Percentiles rank a stretch among this genome's conserved stretches.
phyloP scores from a whole-genome alignment of 2,113 vertebrate genomes.

The Apteryx mantelli region DNA sequence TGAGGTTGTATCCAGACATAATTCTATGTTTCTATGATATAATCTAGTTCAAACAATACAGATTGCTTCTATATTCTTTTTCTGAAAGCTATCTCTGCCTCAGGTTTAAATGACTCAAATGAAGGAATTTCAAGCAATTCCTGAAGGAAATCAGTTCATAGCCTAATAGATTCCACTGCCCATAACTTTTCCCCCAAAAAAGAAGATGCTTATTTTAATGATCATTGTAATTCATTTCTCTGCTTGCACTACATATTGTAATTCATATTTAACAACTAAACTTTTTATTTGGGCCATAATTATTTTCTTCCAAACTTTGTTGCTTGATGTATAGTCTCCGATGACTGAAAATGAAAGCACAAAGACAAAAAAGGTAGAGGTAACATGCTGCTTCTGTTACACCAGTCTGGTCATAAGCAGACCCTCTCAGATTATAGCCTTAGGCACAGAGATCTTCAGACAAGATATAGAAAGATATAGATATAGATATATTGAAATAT shows the following conservation, averaged over 20 bases:
- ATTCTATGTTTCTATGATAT: not conserved
- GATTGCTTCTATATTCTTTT: not conserved
- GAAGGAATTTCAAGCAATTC: not conserved
- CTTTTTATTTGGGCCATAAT: not conserved
- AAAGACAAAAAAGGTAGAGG: not conserved
- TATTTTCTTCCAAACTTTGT: not conserved
- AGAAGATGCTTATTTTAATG: not conserved
- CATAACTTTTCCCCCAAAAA: not conserved
- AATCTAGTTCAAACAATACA: not conserved
- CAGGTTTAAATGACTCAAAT: not conserved
- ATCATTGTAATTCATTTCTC: not conserved
- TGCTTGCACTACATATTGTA: not conserved
- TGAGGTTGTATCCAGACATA: not conserved
- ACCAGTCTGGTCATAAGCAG: not conserved
- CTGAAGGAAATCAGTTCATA: not conserved
- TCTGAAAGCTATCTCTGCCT: not conserved
- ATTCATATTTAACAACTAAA: not conserved
- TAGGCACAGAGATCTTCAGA: not conserved
- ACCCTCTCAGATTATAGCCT: too few relatives aligned
- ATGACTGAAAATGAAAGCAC: not conserved
- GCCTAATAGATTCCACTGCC: not conserved
- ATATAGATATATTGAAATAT: not conserved
- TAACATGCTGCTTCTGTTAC: not conserved
- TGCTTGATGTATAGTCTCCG: not conserved
- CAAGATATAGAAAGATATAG: not conserved